Evolutionary conservation across 2,797 vertebrate genomes (phyloP), one percentile per base, ranked within the genome.

Genomic region (Urophycis tenuis): DNA sequence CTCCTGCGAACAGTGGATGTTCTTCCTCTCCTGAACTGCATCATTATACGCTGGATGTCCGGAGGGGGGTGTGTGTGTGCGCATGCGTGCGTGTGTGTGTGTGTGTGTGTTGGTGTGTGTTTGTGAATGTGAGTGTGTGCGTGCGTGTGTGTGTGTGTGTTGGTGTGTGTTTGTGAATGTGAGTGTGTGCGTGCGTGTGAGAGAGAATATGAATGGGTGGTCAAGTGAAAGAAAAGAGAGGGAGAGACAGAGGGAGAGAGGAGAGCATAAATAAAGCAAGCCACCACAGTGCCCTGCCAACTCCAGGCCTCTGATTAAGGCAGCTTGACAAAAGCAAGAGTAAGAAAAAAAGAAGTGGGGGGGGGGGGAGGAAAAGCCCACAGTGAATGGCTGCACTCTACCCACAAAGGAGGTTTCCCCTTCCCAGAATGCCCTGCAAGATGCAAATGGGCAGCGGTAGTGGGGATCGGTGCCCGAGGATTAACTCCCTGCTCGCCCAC

Each of bases 21-120:
- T 99, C 91, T 94, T 96, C 92, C 88, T 93, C 22, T 95, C 94
- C 93, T 99, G 98, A 83, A 92, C 78, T 71, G 79, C 93, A 87
- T 99, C 97, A 15, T 97, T 94, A 33, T 99, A 99, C 67, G 92
- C 98, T 99, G 91, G 30, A 85, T 86, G 80, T 75, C 69, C 25
- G 31, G 71, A 53, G 74, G 36, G 71, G 76, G 73, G 70, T 64
- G 33, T 70, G 60, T 53, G 74, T 72, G 49, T 78, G 80, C 77
- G 80, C 67, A n/a, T n/a, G n/a, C n/a, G n/a, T n/a, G n/a, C n/a
- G n/a, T n/a, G n/a, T n/a, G n/a, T n/a, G n/a, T n/a, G n/a, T n/a
- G n/a, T n/a, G n/a, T n/a, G n/a, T n/a, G n/a, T 77, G 45, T 73
- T 22, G 25, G 35, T 71, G 3, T 75, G 78, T 74, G 72, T 71